A percentile compares a stretch with the other conserved stretches of the same genome.
Conservation (phyloP, 2,113 vertebrate species). For the Tragelaphus scriptus region DNA sequence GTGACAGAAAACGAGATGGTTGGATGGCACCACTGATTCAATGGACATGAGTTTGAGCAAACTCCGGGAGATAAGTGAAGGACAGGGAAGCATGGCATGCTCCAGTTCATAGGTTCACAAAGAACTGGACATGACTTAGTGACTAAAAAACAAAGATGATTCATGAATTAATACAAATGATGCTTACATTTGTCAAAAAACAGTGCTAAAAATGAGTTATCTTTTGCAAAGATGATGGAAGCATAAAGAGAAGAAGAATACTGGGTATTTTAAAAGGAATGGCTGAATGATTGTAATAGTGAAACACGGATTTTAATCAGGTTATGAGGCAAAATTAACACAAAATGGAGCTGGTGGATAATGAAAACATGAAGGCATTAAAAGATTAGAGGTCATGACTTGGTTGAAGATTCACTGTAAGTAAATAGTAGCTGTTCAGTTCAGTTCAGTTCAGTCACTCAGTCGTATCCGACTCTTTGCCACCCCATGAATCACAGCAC, state of each 20-base stretch:
- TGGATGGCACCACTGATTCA: background rate
- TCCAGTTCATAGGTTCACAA: background rate
- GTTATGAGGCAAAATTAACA: background rate
- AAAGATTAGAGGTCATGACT: background rate
- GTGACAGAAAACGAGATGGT: background rate
- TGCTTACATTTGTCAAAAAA: background rate
- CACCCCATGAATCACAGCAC: too few relatives aligned
- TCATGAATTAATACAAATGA: background rate
- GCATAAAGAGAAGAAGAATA: background rate
- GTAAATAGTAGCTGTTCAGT: background rate
- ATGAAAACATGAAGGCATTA: background rate
- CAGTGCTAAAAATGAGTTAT: background rate
- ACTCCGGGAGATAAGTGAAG: fast-evolving
- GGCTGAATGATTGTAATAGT: background rate
- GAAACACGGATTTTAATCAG: background rate
- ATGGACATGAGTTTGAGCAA: background rate
- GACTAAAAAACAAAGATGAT: background rate
- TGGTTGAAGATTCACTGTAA: background rate
- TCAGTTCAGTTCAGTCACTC: too few relatives aligned
- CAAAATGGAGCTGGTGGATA: background rate
- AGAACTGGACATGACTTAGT: background rate
- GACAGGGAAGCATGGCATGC: background rate
- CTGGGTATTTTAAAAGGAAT: background rate
- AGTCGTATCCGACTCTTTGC: too few relatives aligned
- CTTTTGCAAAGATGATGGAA: background rate